Base-by-base conservation (phyloP, 2,797 vertebrate species). In the Mus spretus region DNA sequence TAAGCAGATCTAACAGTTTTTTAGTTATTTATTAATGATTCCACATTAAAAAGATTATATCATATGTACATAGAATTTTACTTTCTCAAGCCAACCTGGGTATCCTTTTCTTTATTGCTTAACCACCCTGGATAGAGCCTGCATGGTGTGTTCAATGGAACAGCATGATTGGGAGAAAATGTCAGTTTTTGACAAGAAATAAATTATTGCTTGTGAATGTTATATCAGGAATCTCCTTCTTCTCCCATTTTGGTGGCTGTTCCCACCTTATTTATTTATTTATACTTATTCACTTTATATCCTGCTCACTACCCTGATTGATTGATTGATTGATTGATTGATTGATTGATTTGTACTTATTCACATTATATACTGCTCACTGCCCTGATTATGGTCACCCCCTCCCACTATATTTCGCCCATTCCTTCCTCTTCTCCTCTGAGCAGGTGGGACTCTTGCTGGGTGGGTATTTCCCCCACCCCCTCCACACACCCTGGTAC, bases 1-100 rank as follows among this genome's bases (percentile, higher is more conserved):
- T 83, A 82, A 57, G 61, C 77, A 37, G 13, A 40, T 24, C 8
- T 57, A 88, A 77, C 15, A 75, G 78, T 26, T 37, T 79, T 77
- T 92, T 83, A 92, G 79, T 78, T 13, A 40, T 50, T 82, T 55
- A 81, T 57, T 81, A 57, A 82, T 37, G 22, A n/a, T 77, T 75
- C 47, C 37, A 2, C 81, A 37, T 85, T 47, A 50, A 26, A 70
- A 70, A 37, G 22, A 87, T 85, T 87, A 78, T 75, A 20, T 65
- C 17, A 40, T 26, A 37, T 63, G 17, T 40, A 31, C 40, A 55
- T 57, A n/a, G 28, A 6, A 28, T 72, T 91, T 78, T 53, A n/a
- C 14, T 47, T 57, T 89, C 88, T 53, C 44, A 4, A n/a, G 9
- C 14, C 63, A 65, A n/a, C 12, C 17, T 1, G 7, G 9, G 31